Percentiles rank a stretch among this genome's conserved stretches.
Evolutionary conservation across 2,888 invertebrate genomes (phyloP).

Genomic region (Eupithecia vulgata): DNA sequence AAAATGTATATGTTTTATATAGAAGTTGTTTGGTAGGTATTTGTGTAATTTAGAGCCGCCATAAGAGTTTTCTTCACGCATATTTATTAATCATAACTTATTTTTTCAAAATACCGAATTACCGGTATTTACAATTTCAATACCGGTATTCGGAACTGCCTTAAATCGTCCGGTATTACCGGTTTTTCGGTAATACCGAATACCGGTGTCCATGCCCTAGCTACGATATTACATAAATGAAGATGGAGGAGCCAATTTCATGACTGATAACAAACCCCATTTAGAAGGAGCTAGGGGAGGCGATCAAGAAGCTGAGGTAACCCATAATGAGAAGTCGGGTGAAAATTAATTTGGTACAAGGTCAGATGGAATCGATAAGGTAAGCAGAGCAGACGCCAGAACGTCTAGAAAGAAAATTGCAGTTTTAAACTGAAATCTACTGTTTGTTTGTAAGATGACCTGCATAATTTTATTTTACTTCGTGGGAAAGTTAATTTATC

Average conservation of each 20-base stretch:
- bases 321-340: constrained; percentile 44
- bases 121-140: too few species aligned
- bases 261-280: constrained; percentile 21
- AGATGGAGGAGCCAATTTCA: constrained; percentile 18
- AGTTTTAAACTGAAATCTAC: constrained; percentile 21
- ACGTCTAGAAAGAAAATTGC: constrained; percentile 55
- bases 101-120: too few species aligned
- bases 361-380: constrained; percentile 70
- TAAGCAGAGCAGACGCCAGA: constrained; percentile 58
- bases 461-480: constrained; percentile 20
- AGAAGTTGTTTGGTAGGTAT: too few species aligned
- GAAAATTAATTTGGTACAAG: constrained; percentile 62
- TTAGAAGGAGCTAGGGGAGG: constrained; percentile 20
- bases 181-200: too few species aligned
- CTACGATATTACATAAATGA: constrained; percentile 12
- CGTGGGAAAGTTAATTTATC: not conserved
- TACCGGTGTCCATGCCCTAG: too few species aligned
- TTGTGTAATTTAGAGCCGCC: too few species aligned
- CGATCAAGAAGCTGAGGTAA: constrained; percentile 39
- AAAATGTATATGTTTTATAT: too few species aligned
- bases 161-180: too few species aligned
- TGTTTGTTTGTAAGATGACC: constrained; percentile 20
- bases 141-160: too few species aligned
- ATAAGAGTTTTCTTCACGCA: too few species aligned
- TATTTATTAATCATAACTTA: too few species aligned